Conservation (phyloP, 2,113 vertebrate genomes). For the Hippocampus abdominalis region DNA sequence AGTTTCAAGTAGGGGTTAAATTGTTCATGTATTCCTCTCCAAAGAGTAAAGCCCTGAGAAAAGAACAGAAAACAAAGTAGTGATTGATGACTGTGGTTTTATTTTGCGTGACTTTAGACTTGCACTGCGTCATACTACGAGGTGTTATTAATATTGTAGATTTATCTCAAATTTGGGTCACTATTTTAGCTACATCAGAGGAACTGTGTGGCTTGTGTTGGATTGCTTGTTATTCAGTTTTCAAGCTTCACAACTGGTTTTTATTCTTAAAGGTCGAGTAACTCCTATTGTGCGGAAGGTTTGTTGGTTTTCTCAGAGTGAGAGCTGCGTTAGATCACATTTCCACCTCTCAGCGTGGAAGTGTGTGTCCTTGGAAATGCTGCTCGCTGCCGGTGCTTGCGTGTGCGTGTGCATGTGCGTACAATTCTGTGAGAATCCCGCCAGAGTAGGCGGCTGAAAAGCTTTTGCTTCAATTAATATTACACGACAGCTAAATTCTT, state of each 20-base stretch:
- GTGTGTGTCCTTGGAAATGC: background rate
- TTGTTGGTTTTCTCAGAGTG: background rate
- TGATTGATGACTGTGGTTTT: too few relatives aligned
- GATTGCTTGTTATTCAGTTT: background rate
- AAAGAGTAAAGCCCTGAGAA: background rate
- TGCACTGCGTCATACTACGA: background rate
- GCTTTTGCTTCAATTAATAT: constrained; percentile 29
- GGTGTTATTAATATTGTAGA: background rate
- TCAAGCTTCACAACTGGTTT: background rate
- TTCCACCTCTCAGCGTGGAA: constrained; percentile 4
- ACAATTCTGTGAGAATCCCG: background rate
- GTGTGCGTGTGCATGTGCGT: background rate
- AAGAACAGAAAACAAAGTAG: background rate
- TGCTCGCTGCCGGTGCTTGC: background rate
- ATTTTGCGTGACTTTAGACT: background rate
- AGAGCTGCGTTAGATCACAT: background rate
- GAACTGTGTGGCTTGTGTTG: background rate
- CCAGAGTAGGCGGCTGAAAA: constrained; percentile 17
- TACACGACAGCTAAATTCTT: constrained; percentile 12
- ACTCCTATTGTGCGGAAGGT: background rate
- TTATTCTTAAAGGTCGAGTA: background rate
- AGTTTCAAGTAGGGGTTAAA: background rate
- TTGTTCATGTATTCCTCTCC: background rate
- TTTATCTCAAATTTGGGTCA: background rate
- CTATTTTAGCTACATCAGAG: background rate